Evolutionary conservation across 2,797 vertebrate species (phyloP), one percentile per base, ranked within the genome.

Genomic region (Pseudomugil gertrudae): DNA sequence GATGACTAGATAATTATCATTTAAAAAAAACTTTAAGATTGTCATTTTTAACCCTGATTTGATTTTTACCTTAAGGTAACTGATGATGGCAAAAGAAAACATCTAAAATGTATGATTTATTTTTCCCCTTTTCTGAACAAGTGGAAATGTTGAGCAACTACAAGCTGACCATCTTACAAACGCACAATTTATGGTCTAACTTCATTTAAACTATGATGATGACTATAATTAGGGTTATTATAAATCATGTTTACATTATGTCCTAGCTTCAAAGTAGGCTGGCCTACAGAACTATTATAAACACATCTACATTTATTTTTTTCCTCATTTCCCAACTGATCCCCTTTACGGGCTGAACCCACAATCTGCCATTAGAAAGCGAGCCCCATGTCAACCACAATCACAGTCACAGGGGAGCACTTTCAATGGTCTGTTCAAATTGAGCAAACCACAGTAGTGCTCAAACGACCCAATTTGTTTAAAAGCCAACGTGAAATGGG

Each of bases 371-470:
- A 45, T 87, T 78, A 77, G 74, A 87, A 79, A 76, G 61, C 74
- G 81, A 89, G 84, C 83, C 75, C 72, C 53, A 79, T 76, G 84
- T 90, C 87, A 85, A 78, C 80, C 72, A 48, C 84, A 90, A 87
- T 91, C 87, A 89, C 63, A 74, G 70, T 88, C 84, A 91, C 80
- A 74, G 73, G 80, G 87, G 86, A 85, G 78, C 63, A 75, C 78
- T 80, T 67, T 83, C 85, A 80, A 75, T 69, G 79, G 78, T 84
- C 76, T 76, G 53, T 57, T 84, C 66, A 78, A 84, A 85, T 45
- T 21, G 64, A 83, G 74, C 81, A 87, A 91, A 87, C 87, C 87
- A 67, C 88, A 83, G 73, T 54, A 65, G 78, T 74, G 69, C 79
- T 78, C 87, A 84, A 84, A 83, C 64, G 73, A 64, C 48, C 51